Percentiles rank a stretch among this genome's conserved stretches.
phyloP scores from a whole-genome alignment of 2,113 vertebrate genomes.

The Petroica traversi region DNA sequence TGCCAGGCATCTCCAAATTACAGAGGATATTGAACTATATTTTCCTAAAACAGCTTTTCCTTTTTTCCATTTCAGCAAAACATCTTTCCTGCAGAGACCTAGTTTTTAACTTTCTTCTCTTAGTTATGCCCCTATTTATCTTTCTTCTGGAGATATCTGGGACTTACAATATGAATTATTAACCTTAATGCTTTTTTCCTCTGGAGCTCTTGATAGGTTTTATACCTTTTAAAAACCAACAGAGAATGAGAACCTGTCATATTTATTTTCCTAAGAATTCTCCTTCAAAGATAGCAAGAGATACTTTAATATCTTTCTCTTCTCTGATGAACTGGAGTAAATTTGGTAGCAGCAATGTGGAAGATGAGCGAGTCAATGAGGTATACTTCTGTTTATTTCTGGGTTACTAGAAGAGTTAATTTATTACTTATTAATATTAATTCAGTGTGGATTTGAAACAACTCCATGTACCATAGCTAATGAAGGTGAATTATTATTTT shows the following conservation, averaged over 20 bases:
- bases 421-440: background rate
- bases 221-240: background rate
- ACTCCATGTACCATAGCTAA: background rate
- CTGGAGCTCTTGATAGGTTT: background rate
- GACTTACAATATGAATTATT: background rate
- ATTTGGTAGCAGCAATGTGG: background rate
- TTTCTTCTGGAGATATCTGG: background rate
- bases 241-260: background rate
- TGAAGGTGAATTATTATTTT: background rate
- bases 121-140: background rate
- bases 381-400: background rate
- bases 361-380: background rate
- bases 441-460: background rate
- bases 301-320: background rate
- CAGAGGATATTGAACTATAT: background rate
- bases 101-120: background rate
- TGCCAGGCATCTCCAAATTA: background rate
- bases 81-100: background rate
- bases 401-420: background rate
- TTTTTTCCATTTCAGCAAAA: background rate
- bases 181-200: background rate
- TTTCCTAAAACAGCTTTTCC: background rate
- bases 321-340: background rate
- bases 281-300: background rate
- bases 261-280: background rate